These are phyloP conservation scores for Numenius phaeopus DNA, from an alignment of 2,797 vertebrate species.

Conservation along the genomic window DNA sequence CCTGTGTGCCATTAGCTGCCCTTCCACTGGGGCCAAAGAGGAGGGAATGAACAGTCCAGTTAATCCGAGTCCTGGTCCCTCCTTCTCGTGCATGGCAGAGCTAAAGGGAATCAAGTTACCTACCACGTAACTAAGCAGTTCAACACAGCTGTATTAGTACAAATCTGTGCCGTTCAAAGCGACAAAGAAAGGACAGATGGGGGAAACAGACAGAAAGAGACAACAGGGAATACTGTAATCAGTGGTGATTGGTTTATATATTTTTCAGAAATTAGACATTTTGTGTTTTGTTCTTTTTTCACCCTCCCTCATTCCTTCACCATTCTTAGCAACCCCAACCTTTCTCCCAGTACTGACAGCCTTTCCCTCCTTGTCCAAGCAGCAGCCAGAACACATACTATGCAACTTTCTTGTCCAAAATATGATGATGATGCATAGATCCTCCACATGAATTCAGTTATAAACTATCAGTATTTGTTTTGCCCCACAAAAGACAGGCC, in stretches of 20 bases:
- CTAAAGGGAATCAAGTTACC: background rate
- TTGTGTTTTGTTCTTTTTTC: background rate
- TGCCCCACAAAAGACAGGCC: background rate
- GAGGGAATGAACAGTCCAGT: background rate
- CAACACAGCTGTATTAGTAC: background rate
- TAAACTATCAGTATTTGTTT: background rate
- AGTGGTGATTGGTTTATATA: background rate
- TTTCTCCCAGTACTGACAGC: background rate
- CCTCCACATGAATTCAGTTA: background rate
- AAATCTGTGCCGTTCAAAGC: background rate
- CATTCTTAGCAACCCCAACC: background rate
- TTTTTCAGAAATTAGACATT: background rate
- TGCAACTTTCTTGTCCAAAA: background rate
- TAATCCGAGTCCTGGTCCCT: background rate
- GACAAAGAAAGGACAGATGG: background rate
- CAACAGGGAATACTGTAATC: background rate
- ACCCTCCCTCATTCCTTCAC: background rate
- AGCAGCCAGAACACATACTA: background rate
- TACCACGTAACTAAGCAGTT: background rate
- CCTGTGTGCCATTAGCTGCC: background rate
- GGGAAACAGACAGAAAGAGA: background rate
- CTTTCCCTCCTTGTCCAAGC: background rate
- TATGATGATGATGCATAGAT: background rate
- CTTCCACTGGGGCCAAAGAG: background rate
- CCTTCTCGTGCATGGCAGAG: background rate